A percentile compares a stretch with the other conserved stretches of the same genome.
Evolutionary conservation across 2,797 vertebrate species (phyloP).

Genomic region (Rhynchonycteris naso): DNA sequence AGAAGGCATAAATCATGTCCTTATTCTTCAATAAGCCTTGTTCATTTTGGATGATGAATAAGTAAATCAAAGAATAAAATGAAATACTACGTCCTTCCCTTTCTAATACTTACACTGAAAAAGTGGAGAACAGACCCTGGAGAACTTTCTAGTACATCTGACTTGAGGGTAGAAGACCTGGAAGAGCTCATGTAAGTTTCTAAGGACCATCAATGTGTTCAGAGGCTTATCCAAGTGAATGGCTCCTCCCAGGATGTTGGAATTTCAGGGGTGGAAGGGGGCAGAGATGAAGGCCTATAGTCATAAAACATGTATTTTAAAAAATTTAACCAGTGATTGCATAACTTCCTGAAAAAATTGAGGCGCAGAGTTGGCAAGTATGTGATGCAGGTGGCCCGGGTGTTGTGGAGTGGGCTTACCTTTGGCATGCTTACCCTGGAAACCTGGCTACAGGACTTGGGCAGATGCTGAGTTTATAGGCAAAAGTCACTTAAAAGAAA

Average conservation of each 20-base stretch:
- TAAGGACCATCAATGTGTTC: background rate
- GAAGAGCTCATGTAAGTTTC: background rate
- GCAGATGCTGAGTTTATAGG: slow-evolving; percentile 58
- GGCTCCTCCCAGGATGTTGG: slow-evolving; percentile 44
- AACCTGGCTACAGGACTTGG: background rate
- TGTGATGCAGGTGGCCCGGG: background rate
- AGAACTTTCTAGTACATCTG: background rate
- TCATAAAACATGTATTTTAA: slow-evolving; percentile 61
- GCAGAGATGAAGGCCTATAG: slow-evolving; percentile 19
- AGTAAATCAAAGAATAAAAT: slow-evolving; percentile 53
- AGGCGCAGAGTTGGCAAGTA: slow-evolving; percentile 6
- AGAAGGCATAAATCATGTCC: background rate
- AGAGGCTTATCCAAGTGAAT: slow-evolving; percentile 49
- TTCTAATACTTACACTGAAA: slow-evolving; percentile 5
- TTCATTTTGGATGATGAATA: background rate
- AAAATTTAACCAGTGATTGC: slow-evolving; percentile 43
- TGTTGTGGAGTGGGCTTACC: background rate
- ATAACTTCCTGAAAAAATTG: slow-evolving; percentile 55
- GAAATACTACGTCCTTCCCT: background rate
- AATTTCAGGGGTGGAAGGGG: slow-evolving; percentile 48
- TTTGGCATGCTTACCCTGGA: background rate
- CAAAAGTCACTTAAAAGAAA: slow-evolving; percentile 54
- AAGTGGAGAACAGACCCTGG: background rate
- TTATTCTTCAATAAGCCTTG: background rate
- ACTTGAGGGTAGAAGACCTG: background rate